Percentiles rank a stretch among this genome's conserved stretches.
These are phyloP conservation scores for Centropus unirufus DNA, from an alignment of 2,113 vertebrate species.

Conservation along the genomic window DNA sequence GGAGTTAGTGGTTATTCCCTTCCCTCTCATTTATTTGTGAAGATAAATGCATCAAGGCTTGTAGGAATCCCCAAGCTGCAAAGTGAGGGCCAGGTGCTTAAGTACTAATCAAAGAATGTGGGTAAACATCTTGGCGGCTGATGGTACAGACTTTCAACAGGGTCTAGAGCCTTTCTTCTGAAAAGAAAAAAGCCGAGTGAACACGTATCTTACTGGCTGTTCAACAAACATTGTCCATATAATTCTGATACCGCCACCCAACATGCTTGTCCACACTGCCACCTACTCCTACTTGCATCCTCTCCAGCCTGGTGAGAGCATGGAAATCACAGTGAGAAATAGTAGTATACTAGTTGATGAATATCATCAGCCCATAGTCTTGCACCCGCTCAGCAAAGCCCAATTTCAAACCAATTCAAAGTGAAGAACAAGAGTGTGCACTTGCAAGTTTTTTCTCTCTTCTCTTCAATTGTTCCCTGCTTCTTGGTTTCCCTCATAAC, in stretches of 20 bases:
- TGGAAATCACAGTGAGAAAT: neutral
- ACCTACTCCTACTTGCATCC: neutral
- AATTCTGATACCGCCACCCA: neutral
- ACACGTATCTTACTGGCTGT: neutral
- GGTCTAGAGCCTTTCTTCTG: neutral
- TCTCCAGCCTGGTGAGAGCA: neutral
- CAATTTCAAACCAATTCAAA: neutral
- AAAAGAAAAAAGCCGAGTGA: neutral
- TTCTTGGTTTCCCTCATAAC: neutral
- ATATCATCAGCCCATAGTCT: neutral
- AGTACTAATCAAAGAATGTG: neutral
- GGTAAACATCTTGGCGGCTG: neutral
- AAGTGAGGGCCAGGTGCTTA: neutral
- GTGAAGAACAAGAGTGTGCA: fast-evolving
- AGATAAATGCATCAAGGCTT: neutral
- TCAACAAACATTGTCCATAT: neutral
- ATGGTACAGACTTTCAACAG: neutral
- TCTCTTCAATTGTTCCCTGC: neutral
- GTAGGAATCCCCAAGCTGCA: neutral
- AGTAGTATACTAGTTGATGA: neutral
- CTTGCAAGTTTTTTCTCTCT: neutral
- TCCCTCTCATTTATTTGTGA: neutral
- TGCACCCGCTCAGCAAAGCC: neutral
- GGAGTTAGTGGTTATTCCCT: neutral
- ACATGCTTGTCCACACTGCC: neutral